Base-by-base conservation (phyloP, 30 jellyfish, hydroid and myxozoan species). In the Pseudorhiza aurosa region DNA sequence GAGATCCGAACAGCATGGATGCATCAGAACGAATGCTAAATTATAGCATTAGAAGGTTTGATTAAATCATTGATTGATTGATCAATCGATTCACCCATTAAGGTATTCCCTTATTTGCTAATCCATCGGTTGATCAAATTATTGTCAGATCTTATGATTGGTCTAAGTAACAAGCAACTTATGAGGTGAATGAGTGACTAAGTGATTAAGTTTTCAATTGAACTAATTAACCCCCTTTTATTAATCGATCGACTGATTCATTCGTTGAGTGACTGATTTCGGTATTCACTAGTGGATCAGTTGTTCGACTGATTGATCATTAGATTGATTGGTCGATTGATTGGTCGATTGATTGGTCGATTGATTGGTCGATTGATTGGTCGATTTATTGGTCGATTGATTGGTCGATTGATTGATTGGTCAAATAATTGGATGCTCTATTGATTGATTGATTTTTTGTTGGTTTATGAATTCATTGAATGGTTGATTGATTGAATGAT, bases 361-460 rank as follows among this genome's bases (percentile, higher is more conserved):
- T 8, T 47, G 62, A 47, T 11, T 27, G 18, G n/a, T n/a, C n/a
- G 18, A 47, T 47, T 47, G 62, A n/a, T 7, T 15, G 25, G 21
- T 47, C 62, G 62, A 22, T 47, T 15, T 22, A 47, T 47, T n/a
- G n/a, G n/a, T n/a, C n/a, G 62, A 47, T 47, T 47, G 62, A 47
- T 7, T 47, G 4, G 4, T 47, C 7, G 62, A 7, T 47, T 47
- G 62, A n/a, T 47, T 47, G 62, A 47, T 47, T n/a, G 22, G 18
- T 47, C 18, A 22, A 47, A 4, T n/a, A 7, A 47, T 47, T 47
- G 62, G 18, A 9, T 47, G 62, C 12, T 47, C 18, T 8, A 47
- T 47, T 47, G 62, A 47, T 9, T 47, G 21, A 47, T 47, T 11
- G 18, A 22, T n/a, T n/a, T n/a, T n/a, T n/a, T n/a, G n/a, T n/a